Percentiles rank a stretch among this genome's conserved stretches.
Evolutionary conservation across 2,888 invertebrate species (phyloP).

Genomic region (Tipula unca): DNA sequence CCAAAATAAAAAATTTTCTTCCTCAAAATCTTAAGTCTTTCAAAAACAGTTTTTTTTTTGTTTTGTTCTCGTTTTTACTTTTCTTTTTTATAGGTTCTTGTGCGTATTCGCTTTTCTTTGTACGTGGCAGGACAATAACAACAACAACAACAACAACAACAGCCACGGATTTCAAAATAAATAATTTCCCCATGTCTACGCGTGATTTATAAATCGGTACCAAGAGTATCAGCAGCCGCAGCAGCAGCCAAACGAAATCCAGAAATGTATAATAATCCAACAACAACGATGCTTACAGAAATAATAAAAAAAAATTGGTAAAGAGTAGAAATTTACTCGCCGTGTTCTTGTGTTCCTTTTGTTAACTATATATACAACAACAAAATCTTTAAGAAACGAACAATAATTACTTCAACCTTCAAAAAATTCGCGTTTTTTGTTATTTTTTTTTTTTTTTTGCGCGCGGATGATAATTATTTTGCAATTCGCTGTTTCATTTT

Average conservation of each 20-base stretch:
- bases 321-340: neutral
- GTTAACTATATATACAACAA: neutral
- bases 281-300: neutral
- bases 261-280: neutral
- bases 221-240: neutral
- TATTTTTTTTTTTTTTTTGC: neutral
- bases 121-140: neutral
- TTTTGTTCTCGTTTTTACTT: neutral
- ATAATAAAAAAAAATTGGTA: neutral
- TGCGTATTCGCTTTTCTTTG: neutral
- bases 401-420: conserved; percentile 14
- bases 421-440: neutral
- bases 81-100: neutral
- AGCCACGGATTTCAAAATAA: neutral
- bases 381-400: neutral
- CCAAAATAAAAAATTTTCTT: neutral
- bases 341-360: neutral
- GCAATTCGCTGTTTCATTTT: neutral
- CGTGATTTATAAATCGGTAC: neutral
- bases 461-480: conserved; percentile 14
- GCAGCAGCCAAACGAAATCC: neutral
- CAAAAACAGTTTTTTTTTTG: neutral
- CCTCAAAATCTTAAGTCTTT: conserved; percentile 4
- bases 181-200: neutral
- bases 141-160: neutral